Percentiles rank a stretch among this genome's conserved stretches.
These are phyloP conservation scores for Zoanthus gigantus DNA, from an alignment of 92 coral and sea anemone species.

Conservation along the genomic window DNA sequence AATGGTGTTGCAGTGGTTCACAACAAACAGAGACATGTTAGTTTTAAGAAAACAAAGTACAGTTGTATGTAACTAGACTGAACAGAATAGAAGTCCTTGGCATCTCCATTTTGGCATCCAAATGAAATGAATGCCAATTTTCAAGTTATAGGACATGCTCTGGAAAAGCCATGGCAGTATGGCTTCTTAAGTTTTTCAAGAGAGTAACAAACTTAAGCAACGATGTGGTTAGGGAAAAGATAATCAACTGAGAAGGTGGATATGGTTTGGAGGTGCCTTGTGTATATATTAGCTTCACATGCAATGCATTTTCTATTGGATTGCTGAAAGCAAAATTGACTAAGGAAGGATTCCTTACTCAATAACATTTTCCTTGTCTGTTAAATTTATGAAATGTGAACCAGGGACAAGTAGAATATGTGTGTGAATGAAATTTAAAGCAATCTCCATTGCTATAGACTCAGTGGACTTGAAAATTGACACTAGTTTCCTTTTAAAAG, in stretches of 20 bases:
- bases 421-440: not conserved
- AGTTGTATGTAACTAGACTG: not conserved
- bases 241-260: constrained; percentile 59
- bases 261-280: constrained; percentile 59
- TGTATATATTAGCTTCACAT: constrained; percentile 35
- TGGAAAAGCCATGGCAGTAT: constrained; percentile 55
- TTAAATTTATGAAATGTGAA: not conserved
- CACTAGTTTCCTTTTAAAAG: no score
- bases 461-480: not conserved
- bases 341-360: no score
- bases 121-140: constrained; percentile 40
- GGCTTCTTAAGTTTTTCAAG: constrained; percentile 58
- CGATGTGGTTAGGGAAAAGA: constrained; percentile 44
- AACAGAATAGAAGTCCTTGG: constrained; percentile 29
- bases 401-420: not conserved
- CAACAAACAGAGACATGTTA: not conserved
- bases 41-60: not conserved
- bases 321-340: constrained; percentile 35
- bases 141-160: constrained; percentile 50
- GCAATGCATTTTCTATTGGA: constrained; percentile 40
- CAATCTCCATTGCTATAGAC: no score
- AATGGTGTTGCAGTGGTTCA: constrained; percentile 14
- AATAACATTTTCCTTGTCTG: no score
- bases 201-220: constrained; percentile 42
- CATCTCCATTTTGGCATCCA: constrained; percentile 21